phyloP scores from a whole-genome alignment of 2,888 invertebrate species.

The Lapara coniferarum region DNA sequence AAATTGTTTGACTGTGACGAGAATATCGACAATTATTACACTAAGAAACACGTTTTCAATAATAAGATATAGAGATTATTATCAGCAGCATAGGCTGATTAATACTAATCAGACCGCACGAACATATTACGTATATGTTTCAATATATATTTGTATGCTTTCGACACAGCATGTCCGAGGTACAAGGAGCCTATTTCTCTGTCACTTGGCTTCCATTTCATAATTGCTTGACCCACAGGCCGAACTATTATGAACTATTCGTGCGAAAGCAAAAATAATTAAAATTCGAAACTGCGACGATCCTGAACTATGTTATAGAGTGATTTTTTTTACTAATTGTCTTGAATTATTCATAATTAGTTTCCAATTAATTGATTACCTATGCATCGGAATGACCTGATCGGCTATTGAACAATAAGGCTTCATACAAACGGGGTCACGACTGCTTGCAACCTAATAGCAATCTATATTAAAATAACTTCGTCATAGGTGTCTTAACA shows the following conservation, averaged over 20 bases:
- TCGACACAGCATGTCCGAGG: constrained; percentile 39
- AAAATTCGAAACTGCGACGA: not conserved
- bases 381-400: constrained; percentile 21
- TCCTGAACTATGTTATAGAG: not conserved
- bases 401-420: constrained; percentile 25
- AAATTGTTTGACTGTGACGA: not conserved
- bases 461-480: constrained; percentile 19
- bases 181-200: constrained; percentile 41
- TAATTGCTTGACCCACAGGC: constrained; percentile 47
- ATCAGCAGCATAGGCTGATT: constrained; percentile 19
- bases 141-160: constrained; percentile 35
- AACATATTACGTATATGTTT: constrained; percentile 26
- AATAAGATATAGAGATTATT: constrained; percentile 4
- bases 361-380: constrained; percentile 21
- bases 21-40: not conserved
- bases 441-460: constrained; percentile 20
- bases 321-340: not conserved
- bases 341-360: constrained; percentile 8
- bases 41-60: not conserved
- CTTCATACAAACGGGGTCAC: constrained; percentile 26
- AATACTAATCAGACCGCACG: constrained; percentile 32
- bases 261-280: not conserved
- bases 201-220: constrained; percentile 41
- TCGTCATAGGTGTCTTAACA: not conserved
- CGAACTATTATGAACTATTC: constrained; percentile 36